Base-by-base conservation (phyloP, 2,888 invertebrate species). In the Thymelicus acteon region DNA sequence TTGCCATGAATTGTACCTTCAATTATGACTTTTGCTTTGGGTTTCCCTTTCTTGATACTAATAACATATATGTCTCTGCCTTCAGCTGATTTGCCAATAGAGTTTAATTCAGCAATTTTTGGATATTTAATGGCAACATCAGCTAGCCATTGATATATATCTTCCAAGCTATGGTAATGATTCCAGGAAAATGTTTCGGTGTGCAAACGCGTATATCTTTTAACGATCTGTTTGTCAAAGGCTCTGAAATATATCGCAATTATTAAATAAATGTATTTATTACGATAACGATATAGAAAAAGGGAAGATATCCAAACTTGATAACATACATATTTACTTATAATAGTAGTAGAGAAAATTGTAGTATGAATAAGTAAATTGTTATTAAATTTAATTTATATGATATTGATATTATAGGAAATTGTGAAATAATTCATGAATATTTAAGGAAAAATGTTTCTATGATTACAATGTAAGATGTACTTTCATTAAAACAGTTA, bases 1-100 rank as follows among this genome's bases (percentile, higher is more conserved):
- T 97, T 94, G 0, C 96, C 96, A 81, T 97, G 96, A 62, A 96
- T 95, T 3, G 94, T 95, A 47, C 88, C 95, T 81, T 96, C 96
- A 5, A 96, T 80, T 47, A 96, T 92, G 6, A 95, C 90, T 7
- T 81, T 94, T 13, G 83, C 88, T 74, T 87, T 94, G 0, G 76
- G 66, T 2, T 73, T 73, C 4, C 72, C 67, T 48, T 72, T 77
- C 15, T 73, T 74, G 7, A 91, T 73, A 15, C 76, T 75, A 2
- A 90, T 13, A 7, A 84, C 90, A 48, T 81, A 83, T 61, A 94
- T 92, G 6, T 89, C 84, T 73, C 90, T 81, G 0, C 90, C 91
- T 83, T 95, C 93, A 60, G 77, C 83, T 0, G 94, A 90, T 62
- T 83, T 83, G 0, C 95, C 95, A n/a, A 90, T 85, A 0, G 80